A percentile compares a stretch with the other conserved stretches of the same genome.
These are phyloP conservation scores for Oryzias melastigma DNA, from an alignment of 2,113 vertebrate genomes.

Conservation along the genomic window DNA sequence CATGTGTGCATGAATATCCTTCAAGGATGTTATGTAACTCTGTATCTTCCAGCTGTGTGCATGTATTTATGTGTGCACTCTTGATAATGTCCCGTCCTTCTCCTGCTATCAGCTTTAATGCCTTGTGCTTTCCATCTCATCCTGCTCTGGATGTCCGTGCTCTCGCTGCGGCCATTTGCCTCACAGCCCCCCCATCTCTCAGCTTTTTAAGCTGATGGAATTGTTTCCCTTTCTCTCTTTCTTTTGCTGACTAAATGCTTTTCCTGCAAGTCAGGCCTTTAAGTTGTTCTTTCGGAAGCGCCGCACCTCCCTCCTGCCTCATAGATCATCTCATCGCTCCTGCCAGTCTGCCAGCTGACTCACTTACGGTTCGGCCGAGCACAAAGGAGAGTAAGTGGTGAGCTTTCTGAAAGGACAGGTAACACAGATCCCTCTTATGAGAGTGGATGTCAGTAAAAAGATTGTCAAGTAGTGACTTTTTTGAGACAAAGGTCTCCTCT, in stretches of 20 bases:
- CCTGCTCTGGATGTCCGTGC: slow-evolving; percentile 28
- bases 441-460: too few species aligned
- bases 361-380: slow-evolving; percentile 25
- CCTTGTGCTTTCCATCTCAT: slow-evolving; percentile 11
- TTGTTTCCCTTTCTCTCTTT: slow-evolving; percentile 28
- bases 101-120: slow-evolving; percentile 6
- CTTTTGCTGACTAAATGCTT: slow-evolving; percentile 67
- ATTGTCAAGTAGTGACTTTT: slow-evolving; percentile 5
- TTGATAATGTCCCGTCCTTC: neutral
- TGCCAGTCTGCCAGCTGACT: slow-evolving; percentile 43
- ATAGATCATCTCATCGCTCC: slow-evolving; percentile 56
- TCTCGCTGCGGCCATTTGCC: slow-evolving; percentile 56
- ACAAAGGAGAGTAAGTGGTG: slow-evolving; percentile 32
- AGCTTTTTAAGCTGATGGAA: slow-evolving; percentile 56
- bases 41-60: too few species aligned
- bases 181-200: slow-evolving; percentile 24
- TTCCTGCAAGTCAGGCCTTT: slow-evolving; percentile 43
- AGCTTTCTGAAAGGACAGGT: slow-evolving; percentile 46
- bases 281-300: slow-evolving; percentile 56
- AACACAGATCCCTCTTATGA: slow-evolving; percentile 4
- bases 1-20: too few species aligned
- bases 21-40: too few species aligned
- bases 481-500: slow-evolving; percentile 24
- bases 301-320: slow-evolving; percentile 23
- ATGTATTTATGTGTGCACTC: neutral